Conservation (phyloP, 1,140 invertebrate genomes). For the Phthorimaea operculella region DNA sequence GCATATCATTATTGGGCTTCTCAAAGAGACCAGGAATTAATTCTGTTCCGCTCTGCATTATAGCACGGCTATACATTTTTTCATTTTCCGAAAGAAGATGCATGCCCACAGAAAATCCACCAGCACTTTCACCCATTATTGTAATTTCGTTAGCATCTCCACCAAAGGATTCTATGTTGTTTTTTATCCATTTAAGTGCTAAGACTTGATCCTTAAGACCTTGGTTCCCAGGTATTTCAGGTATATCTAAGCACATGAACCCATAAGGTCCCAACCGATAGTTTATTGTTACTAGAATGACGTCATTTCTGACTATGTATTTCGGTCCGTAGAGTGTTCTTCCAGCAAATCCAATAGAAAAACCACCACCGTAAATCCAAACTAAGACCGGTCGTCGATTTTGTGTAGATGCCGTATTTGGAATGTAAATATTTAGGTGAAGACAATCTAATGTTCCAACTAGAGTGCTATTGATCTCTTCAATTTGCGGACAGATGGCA, state of each 20-base stretch:
- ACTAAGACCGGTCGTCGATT: slow-evolving; percentile 71
- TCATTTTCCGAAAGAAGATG: slow-evolving; percentile 19
- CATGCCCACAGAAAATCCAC: slow-evolving; percentile 48
- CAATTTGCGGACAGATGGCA: no score
- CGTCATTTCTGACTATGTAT: slow-evolving; percentile 64
- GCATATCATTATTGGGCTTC: slow-evolving; percentile 5
- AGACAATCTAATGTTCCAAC: slow-evolving; percentile 12
- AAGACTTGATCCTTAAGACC: slow-evolving; percentile 75
- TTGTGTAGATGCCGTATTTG: background rate
- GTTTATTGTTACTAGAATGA: slow-evolving; percentile 71
- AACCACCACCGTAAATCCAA: slow-evolving; percentile 76
- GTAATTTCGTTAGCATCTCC: slow-evolving; percentile 73
- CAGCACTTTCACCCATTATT: slow-evolving; percentile 75
- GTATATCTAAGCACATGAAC: slow-evolving; percentile 73
- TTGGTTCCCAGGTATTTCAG: slow-evolving; percentile 74
- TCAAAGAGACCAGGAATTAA: background rate
- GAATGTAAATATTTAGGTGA: slow-evolving; percentile 14
- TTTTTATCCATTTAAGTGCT: slow-evolving; percentile 72
- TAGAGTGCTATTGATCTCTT: no score
- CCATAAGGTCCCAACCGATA: slow-evolving; percentile 72
- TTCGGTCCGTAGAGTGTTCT: slow-evolving; percentile 54
- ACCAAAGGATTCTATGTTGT: slow-evolving; percentile 75
- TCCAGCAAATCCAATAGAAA: slow-evolving; percentile 60
- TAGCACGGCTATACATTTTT: slow-evolving; percentile 13
- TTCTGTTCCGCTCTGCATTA: slow-evolving; percentile 17